Conservation (phyloP, 1,140 invertebrate genomes). For the Epicauta chinensis region DNA sequence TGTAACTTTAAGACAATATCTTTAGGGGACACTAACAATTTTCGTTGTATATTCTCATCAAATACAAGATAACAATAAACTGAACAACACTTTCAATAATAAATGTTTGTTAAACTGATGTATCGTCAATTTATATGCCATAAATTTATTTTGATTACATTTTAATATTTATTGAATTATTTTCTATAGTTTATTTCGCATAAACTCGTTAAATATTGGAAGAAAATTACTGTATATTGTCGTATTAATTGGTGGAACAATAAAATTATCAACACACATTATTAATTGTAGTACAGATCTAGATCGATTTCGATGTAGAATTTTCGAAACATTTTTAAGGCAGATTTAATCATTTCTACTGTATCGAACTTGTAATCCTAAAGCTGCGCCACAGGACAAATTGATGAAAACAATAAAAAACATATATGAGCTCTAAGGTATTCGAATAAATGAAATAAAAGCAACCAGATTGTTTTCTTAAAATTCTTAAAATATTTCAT, state of each 20-base stretch:
- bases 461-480: no score
- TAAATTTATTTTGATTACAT: conserved; percentile 6
- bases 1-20: no score
- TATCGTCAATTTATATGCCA: conserved; percentile 12
- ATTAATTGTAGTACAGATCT: neutral
- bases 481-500: neutral
- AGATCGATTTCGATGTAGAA: no score
- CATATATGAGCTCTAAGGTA: no score
- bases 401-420: no score
- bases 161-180: conserved; percentile 12
- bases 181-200: conserved; percentile 1
- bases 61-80: neutral
- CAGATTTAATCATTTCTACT: neutral
- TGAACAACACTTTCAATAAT: conserved; percentile 2
- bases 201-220: neutral
- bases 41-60: no score
- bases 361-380: neutral
- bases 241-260: neutral
- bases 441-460: no score
- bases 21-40: no score
- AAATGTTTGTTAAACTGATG: neutral
- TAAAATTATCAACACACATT: conserved; percentile 3
- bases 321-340: neutral
- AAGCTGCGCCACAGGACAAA: no score
- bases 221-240: no score